A percentile compares a stretch with the other conserved stretches of the same genome.
These are phyloP conservation scores for Aplodontia rufa DNA, from an alignment of 2,113 vertebrate species.

Conservation along the genomic window DNA sequence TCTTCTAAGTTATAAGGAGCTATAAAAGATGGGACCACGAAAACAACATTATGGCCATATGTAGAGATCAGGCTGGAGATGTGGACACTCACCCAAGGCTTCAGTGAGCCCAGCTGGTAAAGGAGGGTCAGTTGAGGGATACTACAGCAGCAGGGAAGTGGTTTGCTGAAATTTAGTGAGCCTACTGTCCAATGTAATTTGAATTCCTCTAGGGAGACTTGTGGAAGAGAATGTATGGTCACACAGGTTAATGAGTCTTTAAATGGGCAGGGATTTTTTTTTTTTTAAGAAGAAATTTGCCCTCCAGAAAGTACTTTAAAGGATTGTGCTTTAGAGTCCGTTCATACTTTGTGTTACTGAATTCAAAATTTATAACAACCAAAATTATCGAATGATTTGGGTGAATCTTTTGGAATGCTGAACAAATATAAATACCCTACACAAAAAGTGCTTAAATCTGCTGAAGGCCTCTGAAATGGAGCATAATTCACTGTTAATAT, in stretches of 20 bases:
- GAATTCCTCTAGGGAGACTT: too few species aligned
- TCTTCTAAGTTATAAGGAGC: not conserved
- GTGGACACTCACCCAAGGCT: too few species aligned
- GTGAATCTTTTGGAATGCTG: not conserved
- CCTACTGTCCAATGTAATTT: accelerated
- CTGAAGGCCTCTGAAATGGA: not conserved
- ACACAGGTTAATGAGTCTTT: accelerated
- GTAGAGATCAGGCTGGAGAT: not conserved
- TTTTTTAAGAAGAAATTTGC: not conserved
- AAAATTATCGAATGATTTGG: not conserved
- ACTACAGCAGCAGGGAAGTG: accelerated
- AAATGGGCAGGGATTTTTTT: not conserved
- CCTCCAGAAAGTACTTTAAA: not conserved
- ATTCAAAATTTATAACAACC: not conserved
- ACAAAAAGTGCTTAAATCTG: slow-evolving; percentile 34
- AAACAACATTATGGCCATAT: accelerated
- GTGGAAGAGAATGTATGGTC: accelerated
- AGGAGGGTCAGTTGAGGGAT: not conserved
- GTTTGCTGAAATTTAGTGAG: accelerated
- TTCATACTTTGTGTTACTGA: not conserved
- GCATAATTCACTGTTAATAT: slow-evolving; percentile 10
- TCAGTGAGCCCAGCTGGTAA: accelerated
- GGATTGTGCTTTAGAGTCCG: accelerated
- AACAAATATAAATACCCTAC: not conserved
- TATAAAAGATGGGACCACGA: accelerated